A percentile compares a stretch with the other conserved stretches of the same genome.
Conservation (phyloP, 2,888 invertebrate species). For the Papilio gigon region DNA sequence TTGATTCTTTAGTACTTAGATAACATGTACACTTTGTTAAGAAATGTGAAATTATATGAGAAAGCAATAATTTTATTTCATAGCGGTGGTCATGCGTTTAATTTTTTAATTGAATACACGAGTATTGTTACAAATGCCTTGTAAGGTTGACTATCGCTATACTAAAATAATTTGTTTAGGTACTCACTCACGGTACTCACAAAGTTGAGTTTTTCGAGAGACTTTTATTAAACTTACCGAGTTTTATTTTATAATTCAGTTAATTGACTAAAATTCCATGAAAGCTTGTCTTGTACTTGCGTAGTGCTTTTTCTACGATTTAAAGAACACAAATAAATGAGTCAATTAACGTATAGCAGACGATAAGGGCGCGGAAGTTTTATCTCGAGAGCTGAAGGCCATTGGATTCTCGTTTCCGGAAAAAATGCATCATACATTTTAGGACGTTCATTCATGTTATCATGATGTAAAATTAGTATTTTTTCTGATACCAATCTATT, state of each 20-base stretch:
- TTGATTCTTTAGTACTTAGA: too few species aligned
- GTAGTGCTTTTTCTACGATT: too few species aligned
- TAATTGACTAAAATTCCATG: too few species aligned
- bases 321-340: background rate
- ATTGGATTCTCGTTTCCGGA: background rate
- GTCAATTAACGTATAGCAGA: background rate
- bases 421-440: slow-evolving; percentile 1
- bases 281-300: too few species aligned
- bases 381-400: slow-evolving; percentile 20
- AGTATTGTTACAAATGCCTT: background rate
- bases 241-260: too few species aligned
- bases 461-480: background rate
- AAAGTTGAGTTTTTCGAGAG: background rate
- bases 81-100: slow-evolving; percentile 12
- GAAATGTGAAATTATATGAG: background rate
- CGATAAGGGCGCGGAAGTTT: slow-evolving; percentile 2
- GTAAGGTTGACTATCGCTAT: background rate
- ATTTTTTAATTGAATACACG: slow-evolving; percentile 1
- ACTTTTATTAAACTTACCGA: background rate
- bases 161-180: background rate
- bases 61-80: background rate
- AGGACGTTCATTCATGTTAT: background rate
- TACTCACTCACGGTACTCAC: too few species aligned
- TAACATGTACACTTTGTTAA: too few species aligned
- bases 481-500: too few species aligned